Conservation (phyloP, 2,888 invertebrate genomes). For the Andrena camellia region DNA sequence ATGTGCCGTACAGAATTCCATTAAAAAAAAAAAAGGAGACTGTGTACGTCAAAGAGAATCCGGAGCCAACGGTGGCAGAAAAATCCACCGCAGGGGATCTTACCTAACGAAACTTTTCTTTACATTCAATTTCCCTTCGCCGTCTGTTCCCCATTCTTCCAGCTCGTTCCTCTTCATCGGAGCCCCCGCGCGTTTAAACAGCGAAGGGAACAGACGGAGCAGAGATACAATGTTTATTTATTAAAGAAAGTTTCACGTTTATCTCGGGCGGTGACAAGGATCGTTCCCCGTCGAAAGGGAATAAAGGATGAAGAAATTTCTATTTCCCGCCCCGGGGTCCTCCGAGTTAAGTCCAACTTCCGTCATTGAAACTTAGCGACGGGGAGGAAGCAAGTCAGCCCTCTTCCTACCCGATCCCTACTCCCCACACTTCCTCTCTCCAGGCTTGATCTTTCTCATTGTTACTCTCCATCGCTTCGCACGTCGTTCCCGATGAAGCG, state of each 20-base stretch:
- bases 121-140: constrained; percentile 47
- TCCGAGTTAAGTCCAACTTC: constrained; percentile 69
- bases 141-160: not conserved
- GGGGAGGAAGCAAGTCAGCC: constrained; percentile 27
- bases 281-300: constrained; percentile 16
- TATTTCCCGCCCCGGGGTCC: constrained; percentile 31
- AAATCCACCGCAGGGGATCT: constrained; percentile 18
- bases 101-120: constrained; percentile 27
- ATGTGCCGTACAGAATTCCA: not conserved
- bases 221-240: constrained; percentile 53
- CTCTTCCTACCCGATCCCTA: constrained; percentile 9
- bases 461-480: constrained; percentile 57
- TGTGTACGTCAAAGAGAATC: not conserved
- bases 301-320: constrained; percentile 49
- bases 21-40: not conserved
- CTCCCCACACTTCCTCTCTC: not conserved
- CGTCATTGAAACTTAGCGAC: constrained; percentile 70
- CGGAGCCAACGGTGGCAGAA: not conserved
- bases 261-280: constrained; percentile 28
- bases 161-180: not conserved
- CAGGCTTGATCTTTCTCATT: constrained; percentile 30
- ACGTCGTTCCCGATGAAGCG: constrained; percentile 55
- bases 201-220: not conserved
- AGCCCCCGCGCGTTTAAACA: constrained; percentile 23
- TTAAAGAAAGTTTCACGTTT: constrained; percentile 52